Evolutionary conservation across 1,140 invertebrate genomes (phyloP).

Genomic region (Cryptotermes secundus): DNA sequence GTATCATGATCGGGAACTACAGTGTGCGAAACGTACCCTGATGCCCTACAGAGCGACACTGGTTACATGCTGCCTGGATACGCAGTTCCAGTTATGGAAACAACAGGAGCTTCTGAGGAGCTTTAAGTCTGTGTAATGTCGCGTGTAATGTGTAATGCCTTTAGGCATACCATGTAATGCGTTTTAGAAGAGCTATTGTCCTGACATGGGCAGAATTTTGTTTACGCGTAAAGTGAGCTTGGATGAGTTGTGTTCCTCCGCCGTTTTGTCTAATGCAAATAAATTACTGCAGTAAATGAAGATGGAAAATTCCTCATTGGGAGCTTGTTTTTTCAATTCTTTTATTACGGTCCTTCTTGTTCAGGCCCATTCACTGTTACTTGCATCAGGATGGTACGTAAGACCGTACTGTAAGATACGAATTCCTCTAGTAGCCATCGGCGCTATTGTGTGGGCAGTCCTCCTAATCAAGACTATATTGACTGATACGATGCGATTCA

Average conservation of each 20-base stretch:
- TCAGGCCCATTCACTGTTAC: background rate
- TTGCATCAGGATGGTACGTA: background rate
- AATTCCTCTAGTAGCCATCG: background rate
- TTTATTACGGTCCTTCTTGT: background rate
- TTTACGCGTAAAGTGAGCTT: background rate
- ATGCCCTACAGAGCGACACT: too few species aligned
- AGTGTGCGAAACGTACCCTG: too few species aligned
- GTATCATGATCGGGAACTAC: too few species aligned
- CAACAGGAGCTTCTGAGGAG: too few species aligned
- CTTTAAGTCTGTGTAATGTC: too few species aligned
- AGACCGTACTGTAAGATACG: background rate
- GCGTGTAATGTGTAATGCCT: too few species aligned
- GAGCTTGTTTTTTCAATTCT: background rate
- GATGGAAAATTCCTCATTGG: background rate
- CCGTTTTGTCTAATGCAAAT: conserved; percentile 1
- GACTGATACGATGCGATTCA: background rate
- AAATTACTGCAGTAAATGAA: background rate
- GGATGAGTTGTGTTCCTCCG: background rate
- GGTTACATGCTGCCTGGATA: too few species aligned
- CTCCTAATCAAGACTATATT: conserved; percentile 17
- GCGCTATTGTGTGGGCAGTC: background rate
- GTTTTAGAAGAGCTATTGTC: too few species aligned
- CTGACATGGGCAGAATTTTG: background rate
- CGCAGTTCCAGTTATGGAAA: too few species aligned
- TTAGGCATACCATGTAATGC: too few species aligned